Percentiles rank a stretch among this genome's conserved stretches.
phyloP scores from a whole-genome alignment of 2,113 vertebrate species.

The Oenanthe melanoleuca region DNA sequence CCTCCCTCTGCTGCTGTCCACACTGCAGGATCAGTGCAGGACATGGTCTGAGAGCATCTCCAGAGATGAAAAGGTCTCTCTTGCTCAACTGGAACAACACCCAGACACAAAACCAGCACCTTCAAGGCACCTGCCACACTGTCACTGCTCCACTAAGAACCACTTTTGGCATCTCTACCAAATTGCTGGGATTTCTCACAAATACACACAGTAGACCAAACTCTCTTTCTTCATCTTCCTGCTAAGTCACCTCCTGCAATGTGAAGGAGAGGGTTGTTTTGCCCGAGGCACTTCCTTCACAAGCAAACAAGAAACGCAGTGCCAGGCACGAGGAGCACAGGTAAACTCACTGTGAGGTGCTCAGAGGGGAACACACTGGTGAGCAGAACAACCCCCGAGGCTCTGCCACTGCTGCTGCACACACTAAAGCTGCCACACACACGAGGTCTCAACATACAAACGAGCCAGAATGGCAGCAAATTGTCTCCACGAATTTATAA shows the following conservation, averaged over 20 bases:
- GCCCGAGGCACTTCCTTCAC: background rate
- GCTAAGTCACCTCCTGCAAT: background rate
- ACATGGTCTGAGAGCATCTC: background rate
- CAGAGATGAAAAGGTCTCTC: background rate
- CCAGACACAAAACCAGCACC: accelerated
- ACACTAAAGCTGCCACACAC: background rate
- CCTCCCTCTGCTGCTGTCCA: background rate
- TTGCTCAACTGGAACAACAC: background rate
- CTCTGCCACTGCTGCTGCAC: background rate
- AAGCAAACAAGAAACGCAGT: background rate
- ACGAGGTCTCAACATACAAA: background rate
- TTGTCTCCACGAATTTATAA: background rate
- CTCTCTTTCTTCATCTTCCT: background rate
- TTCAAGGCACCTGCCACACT: background rate
- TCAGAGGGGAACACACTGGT: background rate
- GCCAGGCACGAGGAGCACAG: background rate
- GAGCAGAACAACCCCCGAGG: background rate
- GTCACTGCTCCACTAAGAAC: background rate
- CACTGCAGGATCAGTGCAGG: accelerated
- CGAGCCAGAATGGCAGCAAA: background rate
- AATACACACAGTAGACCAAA: background rate
- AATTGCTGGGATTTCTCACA: background rate
- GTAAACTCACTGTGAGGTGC: background rate
- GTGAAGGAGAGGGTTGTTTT: background rate
- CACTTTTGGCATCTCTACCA: background rate